Conservation (phyloP, 2,888 invertebrate genomes). For the Bellardia pandia region DNA sequence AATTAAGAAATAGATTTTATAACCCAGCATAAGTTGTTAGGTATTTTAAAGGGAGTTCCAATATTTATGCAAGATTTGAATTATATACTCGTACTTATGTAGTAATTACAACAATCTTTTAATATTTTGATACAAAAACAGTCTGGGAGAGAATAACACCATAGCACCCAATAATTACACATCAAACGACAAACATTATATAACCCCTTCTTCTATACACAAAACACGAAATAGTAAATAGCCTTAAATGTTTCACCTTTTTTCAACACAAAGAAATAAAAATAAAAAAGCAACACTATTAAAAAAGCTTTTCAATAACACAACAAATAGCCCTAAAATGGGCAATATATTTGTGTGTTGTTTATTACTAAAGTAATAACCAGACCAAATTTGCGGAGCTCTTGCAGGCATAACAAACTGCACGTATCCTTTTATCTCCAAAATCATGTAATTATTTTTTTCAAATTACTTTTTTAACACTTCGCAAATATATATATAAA, state of each 20-base stretch:
- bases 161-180: too few species aligned
- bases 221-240: not conserved
- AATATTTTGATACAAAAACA: too few species aligned
- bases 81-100: too few species aligned
- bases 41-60: too few species aligned
- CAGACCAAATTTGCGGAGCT: not conserved
- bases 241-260: conserved; percentile 15
- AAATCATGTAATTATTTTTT: conserved; percentile 29
- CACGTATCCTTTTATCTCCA: not conserved
- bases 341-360: not conserved
- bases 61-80: too few species aligned
- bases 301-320: conserved; percentile 9
- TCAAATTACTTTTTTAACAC: conserved; percentile 16
- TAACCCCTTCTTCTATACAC: not conserved
- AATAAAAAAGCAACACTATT: not conserved
- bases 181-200: not conserved
- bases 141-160: too few species aligned
- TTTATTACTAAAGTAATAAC: conserved; percentile 17
- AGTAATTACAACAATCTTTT: too few species aligned
- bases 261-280: not conserved
- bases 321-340: conserved; percentile 1
- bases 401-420: conserved; percentile 9
- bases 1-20: too few species aligned
- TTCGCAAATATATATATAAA: not conserved
- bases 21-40: too few species aligned